phyloP scores from a whole-genome alignment of 2,888 invertebrate species.

The Thalpophila matura region DNA sequence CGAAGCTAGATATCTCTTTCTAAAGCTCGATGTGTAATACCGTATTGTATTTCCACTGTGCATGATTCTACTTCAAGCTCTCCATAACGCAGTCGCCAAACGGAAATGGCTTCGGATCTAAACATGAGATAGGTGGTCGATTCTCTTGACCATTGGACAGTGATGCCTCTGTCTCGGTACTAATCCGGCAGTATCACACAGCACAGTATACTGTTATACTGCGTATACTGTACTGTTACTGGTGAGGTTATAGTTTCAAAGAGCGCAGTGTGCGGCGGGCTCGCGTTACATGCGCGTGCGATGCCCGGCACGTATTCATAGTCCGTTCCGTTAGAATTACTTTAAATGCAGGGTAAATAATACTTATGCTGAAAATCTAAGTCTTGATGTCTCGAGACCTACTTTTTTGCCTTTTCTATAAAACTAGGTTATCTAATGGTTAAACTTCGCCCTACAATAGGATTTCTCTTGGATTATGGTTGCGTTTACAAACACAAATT shows the following conservation, averaged over 20 bases:
- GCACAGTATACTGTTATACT: conserved; percentile 5
- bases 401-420: no score
- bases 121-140: conserved; percentile 40
- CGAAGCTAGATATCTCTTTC: no score
- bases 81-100: conserved; percentile 32
- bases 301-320: conserved; percentile 59
- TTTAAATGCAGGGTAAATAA: no score
- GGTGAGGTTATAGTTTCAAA: conserved; percentile 53
- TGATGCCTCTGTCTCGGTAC: conserved; percentile 41
- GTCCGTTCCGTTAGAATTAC: conserved; percentile 19
- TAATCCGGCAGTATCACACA: conserved; percentile 38
- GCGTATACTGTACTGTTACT: conserved; percentile 11
- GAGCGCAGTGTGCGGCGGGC: conserved; percentile 57
- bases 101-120: conserved; percentile 57
- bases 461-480: no score
- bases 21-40: no score
- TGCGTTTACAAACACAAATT: no score
- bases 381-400: no score
- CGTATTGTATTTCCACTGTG: no score
- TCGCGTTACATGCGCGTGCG: conserved; percentile 68
- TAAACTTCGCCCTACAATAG: no score
- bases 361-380: no score
- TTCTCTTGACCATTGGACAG: conserved; percentile 31
- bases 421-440: no score
- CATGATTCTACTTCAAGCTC: background rate